Base-by-base conservation (phyloP, 2,797 vertebrate species). In the Pangasius macronema region DNA sequence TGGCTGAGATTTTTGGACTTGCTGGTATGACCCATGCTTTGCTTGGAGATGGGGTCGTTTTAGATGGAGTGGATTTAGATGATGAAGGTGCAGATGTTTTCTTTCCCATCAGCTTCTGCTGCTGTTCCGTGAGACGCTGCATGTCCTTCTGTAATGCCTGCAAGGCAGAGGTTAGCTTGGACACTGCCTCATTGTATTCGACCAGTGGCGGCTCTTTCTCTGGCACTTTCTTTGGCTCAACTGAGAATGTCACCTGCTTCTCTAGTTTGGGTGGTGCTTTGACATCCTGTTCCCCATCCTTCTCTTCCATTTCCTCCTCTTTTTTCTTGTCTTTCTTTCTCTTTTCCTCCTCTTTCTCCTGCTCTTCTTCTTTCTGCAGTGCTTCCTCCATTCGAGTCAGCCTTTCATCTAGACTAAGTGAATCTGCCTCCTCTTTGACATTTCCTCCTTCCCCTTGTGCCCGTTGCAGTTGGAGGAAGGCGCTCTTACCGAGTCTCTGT, bases 81-180 rank as follows among this genome's bases (percentile, higher is more conserved):
- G 85, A 70, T 33, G 81, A 68, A 89, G 89, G 93, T 88, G 93
- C 92, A 89, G 86, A 33, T 2, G 92, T 39, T 84, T 91, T 93
- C 2, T 95, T 95, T 80, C 93, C 94, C 95, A 98, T 94, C 4
- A 99, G 95, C 84, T 94, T 95, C 85, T 97, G 96, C 76, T 98
- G 97, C 92, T 99, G 97, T 57, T 97, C 96, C 0, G 97, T 97
- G 30, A 99, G 95, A 84, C 96, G 96, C 92, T 98, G 96, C 97
- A 99, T 98, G 93, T 99, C 97, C 75, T 92, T 93, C 88, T 98
- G 97, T 22, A 98, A 93, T 0, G 96, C 96, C 89, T 95, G 96
- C 87, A 99, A 91, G 0, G 97, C 96, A 0, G 97, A 95, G 75
- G 96, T 97, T 82, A 99, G 94, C 86, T 97, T 98, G 87, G 95